Percentiles rank a stretch among this genome's conserved stretches.
These are phyloP conservation scores for Telmatherina bonti DNA, from an alignment of 2,797 vertebrate genomes.

Conservation along the genomic window DNA sequence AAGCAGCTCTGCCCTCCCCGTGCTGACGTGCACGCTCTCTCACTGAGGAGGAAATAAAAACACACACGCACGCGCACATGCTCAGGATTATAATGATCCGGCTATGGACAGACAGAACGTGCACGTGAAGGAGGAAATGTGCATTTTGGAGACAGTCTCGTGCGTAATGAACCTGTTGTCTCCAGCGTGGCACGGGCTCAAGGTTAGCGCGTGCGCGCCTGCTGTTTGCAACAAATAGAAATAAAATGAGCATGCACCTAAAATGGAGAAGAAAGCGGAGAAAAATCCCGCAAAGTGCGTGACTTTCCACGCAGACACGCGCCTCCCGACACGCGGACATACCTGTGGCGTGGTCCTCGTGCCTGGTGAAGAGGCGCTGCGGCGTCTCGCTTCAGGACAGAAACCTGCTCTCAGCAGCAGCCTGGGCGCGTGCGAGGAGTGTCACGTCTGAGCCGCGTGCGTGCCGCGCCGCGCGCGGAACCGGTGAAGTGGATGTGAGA, in stretches of 20 bases:
- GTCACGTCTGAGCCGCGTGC: slow-evolving; percentile 25
- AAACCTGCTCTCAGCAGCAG: slow-evolving; percentile 34
- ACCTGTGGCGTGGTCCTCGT: slow-evolving; percentile 42
- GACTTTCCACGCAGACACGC: slow-evolving; percentile 10
- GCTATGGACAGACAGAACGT: slow-evolving; percentile 5
- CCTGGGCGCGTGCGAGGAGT: slow-evolving; percentile 38
- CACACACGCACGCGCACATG: slow-evolving; percentile 50
- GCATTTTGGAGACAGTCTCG: slow-evolving; percentile 1
- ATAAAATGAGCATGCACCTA: not conserved
- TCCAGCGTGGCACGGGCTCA: slow-evolving; percentile 46
- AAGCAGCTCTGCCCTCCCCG: slow-evolving; percentile 82
- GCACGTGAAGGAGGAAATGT: not conserved
- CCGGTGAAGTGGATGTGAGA: not conserved
- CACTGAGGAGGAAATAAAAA: slow-evolving; percentile 52
- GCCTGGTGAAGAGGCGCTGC: slow-evolving; percentile 13
- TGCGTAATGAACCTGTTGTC: slow-evolving; percentile 71
- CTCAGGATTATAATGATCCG: slow-evolving; percentile 33
- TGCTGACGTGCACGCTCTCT: slow-evolving; percentile 73
- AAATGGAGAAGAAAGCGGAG: not conserved
- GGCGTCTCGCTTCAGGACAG: slow-evolving; percentile 44
- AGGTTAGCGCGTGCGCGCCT: slow-evolving; percentile 48
- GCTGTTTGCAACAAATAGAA: not conserved
- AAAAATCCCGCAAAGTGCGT: not conserved
- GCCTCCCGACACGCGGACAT: not conserved
- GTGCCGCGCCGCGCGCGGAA: slow-evolving; percentile 1